Evolutionary conservation across 2,888 invertebrate genomes (phyloP), one percentile per base, ranked within the genome.

Genomic region (Saturnia pavonia): DNA sequence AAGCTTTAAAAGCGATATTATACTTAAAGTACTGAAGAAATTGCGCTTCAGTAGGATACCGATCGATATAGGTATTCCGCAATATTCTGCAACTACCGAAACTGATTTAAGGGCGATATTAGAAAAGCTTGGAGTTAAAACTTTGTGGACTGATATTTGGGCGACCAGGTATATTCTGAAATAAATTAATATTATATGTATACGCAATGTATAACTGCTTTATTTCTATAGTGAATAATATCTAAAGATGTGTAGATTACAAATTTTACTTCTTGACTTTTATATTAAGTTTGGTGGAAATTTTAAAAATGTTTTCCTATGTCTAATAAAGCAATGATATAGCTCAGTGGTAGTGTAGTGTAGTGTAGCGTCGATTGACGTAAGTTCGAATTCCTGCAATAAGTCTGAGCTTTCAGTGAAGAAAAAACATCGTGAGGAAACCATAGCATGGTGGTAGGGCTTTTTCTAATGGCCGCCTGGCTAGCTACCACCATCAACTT

Each of bases 51-150:
- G 80, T 74, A 25, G 74, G 48, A 70, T 79, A 11, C 82, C 86
- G 0, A 70, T 86, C 2, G 80, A 84, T 4, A 71, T 86, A 1
- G 80, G 78, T 1, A 74, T 86, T 16, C 86, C 86, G 1, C 79
- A 74, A 69, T 77, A 85, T 25, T 60, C 68, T 2, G 48, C 85
- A 67, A 73, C 77, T 0, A 77, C 82, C 0, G 82, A 82, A 67
- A 76, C 79, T 45, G 79, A 86, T 65, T 73, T 74, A 4, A 78
- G 74, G 40, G 72, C 70, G 0, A 67, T 77, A 2, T 69, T 85
- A 34, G 79, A 81, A 45, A 79, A 79, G 6, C 42, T 81, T 4
- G 83, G 81, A 8, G 48, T 83, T 22, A 63, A 54, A 6, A 69
- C 71, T 19, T 68, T 82, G n/a, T 85, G 82, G 81, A 74, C 45